These are phyloP conservation scores for Pammene fasciana DNA, from an alignment of 2,888 invertebrate species.

Conservation along the genomic window DNA sequence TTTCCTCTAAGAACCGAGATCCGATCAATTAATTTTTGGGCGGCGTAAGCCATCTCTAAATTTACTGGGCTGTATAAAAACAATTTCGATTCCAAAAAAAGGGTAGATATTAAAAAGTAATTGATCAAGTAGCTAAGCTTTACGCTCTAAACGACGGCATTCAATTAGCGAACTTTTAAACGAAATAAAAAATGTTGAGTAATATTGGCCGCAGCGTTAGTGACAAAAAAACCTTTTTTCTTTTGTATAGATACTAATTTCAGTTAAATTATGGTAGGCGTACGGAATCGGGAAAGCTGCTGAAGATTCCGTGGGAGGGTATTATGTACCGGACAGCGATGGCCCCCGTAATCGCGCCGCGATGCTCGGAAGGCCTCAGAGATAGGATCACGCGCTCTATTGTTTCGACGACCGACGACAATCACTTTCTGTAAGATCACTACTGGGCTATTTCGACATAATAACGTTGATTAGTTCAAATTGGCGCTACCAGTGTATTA, in stretches of 20 bases:
- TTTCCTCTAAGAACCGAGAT: slow-evolving; percentile 81
- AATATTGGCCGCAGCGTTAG: slow-evolving; percentile 6
- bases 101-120: slow-evolving; percentile 69
- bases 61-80: slow-evolving; percentile 75
- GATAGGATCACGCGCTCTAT: slow-evolving; percentile 71
- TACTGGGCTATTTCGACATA: slow-evolving; percentile 47
- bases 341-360: slow-evolving; percentile 14
- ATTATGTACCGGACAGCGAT: slow-evolving; percentile 46
- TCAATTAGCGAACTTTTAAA: slow-evolving; percentile 49
- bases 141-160: slow-evolving; percentile 46
- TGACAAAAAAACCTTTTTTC: slow-evolving; percentile 7
- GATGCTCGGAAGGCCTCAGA: slow-evolving; percentile 44
- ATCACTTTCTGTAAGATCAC: slow-evolving; percentile 48
- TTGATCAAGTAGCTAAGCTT: slow-evolving; percentile 70
- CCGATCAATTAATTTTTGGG: slow-evolving; percentile 83
- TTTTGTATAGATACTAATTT: background rate
- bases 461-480: slow-evolving; percentile 37
- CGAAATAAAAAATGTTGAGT: slow-evolving; percentile 37
- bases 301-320: slow-evolving; percentile 6
- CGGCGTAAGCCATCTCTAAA: slow-evolving; percentile 77
- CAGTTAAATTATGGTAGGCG: slow-evolving; percentile 20
- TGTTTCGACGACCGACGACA: slow-evolving; percentile 53
- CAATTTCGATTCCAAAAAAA: slow-evolving; percentile 66
- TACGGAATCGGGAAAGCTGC: slow-evolving; percentile 3
- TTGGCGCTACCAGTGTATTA: slow-evolving; percentile 34